A percentile compares a stretch with the other conserved stretches of the same genome.
Conservation (phyloP, 2,113 vertebrate genomes). For the Festucalex cinctus region DNA sequence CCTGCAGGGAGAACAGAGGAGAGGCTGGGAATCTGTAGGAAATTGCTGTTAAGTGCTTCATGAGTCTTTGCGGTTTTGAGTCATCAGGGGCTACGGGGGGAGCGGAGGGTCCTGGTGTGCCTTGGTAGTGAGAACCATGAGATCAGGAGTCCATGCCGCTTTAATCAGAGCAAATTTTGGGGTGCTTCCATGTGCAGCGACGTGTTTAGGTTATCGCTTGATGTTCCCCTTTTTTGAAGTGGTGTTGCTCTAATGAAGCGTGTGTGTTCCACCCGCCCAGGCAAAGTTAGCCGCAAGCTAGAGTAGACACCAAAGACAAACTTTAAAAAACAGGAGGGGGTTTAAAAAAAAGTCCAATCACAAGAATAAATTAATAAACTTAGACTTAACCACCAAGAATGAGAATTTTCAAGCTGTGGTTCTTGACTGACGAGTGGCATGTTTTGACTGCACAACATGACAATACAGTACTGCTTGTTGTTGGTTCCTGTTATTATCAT, state of each 20-base stretch:
- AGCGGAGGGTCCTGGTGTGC: constrained; percentile 43
- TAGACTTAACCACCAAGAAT: too few relatives aligned
- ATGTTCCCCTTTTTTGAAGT: constrained; percentile 18
- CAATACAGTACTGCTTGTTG: not conserved
- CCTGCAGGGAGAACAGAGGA: constrained; percentile 47
- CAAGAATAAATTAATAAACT: not conserved
- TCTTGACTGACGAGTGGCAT: not conserved
- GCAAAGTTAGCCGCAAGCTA: not conserved
- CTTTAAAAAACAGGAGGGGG: not conserved
- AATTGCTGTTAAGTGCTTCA: constrained; percentile 71
- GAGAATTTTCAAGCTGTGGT: not conserved
- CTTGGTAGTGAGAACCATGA: constrained; percentile 11
- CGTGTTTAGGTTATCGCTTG: constrained; percentile 33
- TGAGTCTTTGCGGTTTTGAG: constrained; percentile 70
- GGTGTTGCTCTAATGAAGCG: not conserved
- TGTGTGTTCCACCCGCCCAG: not conserved
- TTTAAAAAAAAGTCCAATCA: not conserved
- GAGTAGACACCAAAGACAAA: not conserved
- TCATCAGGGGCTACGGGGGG: constrained; percentile 53
- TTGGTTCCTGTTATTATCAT: not conserved
- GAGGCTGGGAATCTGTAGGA: constrained; percentile 53
- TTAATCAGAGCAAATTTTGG: constrained; percentile 45
- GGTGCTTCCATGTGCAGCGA: constrained; percentile 27
- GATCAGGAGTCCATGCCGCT: constrained; percentile 17
- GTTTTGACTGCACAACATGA: not conserved